Evolutionary conservation across 2,797 vertebrate species (phyloP).

Genomic region (Danio choprae): DNA sequence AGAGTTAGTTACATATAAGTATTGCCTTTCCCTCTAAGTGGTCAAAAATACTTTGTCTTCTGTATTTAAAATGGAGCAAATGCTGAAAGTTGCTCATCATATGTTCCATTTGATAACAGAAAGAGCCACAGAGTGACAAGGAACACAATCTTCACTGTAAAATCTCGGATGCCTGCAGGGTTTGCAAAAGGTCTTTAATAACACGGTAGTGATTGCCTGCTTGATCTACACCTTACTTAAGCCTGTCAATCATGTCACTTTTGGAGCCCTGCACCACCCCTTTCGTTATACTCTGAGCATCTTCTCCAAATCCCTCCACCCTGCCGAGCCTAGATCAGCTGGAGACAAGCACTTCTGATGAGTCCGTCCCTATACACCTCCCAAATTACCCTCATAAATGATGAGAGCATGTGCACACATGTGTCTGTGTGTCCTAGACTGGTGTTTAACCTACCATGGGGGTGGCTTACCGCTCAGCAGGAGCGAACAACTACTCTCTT

Average conservation of each 20-base stretch:
- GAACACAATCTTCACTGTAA: constrained; percentile 16
- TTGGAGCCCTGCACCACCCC: constrained; percentile 47
- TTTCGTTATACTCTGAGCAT: constrained; percentile 58
- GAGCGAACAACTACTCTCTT: constrained; percentile 36
- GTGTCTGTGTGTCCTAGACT: constrained; percentile 59
- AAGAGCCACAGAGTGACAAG: constrained; percentile 2
- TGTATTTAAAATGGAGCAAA: constrained; percentile 13
- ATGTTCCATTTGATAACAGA: constrained; percentile 22
- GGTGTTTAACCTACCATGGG: constrained; percentile 73
- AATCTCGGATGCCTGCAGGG: constrained; percentile 47
- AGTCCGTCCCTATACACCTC: constrained; percentile 53
- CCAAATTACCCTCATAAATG: constrained; percentile 67
- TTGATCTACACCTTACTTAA: constrained; percentile 58
- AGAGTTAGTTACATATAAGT: not conserved
- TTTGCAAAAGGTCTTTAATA: constrained; percentile 53
- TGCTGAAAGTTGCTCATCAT: constrained; percentile 8
- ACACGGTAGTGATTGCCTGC: constrained; percentile 57
- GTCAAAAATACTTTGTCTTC: not conserved
- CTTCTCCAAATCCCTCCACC: constrained; percentile 49
- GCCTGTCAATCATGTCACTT: constrained; percentile 63
- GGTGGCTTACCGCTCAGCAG: constrained; percentile 58
- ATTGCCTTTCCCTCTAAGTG: not conserved
- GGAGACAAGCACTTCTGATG: constrained; percentile 66
- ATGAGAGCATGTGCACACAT: constrained; percentile 58
- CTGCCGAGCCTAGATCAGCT: constrained; percentile 49